Conservation (phyloP, 2,888 invertebrate genomes). For the Spisula solida region DNA sequence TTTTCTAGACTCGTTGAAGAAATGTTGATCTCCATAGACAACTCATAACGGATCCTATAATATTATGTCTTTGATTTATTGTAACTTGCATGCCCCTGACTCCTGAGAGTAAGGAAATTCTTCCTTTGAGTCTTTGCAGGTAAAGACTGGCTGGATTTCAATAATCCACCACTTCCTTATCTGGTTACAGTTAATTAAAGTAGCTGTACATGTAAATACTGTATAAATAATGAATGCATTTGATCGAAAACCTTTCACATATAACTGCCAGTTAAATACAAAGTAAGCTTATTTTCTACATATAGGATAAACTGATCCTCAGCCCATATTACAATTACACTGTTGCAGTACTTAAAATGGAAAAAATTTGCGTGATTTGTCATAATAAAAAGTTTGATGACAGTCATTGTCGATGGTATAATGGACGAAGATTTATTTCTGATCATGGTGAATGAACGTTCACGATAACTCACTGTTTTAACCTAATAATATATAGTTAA, state of each 20-base stretch:
- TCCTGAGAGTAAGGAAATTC: no score
- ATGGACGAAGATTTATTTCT: constrained; percentile 32
- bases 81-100: no score
- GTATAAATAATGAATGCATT: not conserved
- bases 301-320: not conserved
- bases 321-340: not conserved
- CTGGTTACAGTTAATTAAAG: not conserved
- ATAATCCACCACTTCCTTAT: not conserved
- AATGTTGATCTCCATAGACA: no score
- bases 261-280: not conserved
- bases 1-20: no score
- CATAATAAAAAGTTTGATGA: constrained; percentile 24
- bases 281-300: constrained; percentile 17
- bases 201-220: not conserved
- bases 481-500: not conserved
- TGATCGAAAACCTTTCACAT: not conserved
- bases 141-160: no score
- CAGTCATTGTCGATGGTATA: constrained; percentile 26
- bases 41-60: no score
- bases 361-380: constrained; percentile 19
- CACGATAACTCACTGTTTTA: not conserved
- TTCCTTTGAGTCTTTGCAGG: no score
- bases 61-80: no score
- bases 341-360: not conserved
- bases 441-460: not conserved